Evolutionary conservation across 2,888 invertebrate genomes (phyloP).

Genomic region (Alentia gelatinosa): DNA sequence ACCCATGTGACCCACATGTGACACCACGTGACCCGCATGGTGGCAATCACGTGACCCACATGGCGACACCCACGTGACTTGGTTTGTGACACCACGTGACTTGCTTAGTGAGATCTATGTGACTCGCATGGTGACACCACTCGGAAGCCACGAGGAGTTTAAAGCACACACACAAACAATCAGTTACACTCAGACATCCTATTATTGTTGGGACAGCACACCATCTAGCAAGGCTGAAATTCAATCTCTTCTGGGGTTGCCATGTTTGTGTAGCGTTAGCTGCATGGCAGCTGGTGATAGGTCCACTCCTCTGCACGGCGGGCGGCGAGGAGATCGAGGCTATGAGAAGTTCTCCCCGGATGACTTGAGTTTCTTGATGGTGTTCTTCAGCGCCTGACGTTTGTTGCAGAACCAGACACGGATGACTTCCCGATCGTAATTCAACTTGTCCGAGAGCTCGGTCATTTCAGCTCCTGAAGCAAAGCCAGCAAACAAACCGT

Average conservation of each 20-base stretch:
- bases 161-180: too few species aligned
- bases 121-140: too few species aligned
- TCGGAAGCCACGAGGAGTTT: too few species aligned
- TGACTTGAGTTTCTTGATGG: constrained; percentile 84
- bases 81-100: not conserved
- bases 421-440: constrained; percentile 98
- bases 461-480: constrained; percentile 96
- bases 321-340: not conserved
- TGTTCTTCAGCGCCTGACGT: constrained; percentile 97
- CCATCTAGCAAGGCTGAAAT: constrained; percentile 40
- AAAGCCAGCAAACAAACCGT: not conserved
- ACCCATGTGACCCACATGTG: too few species aligned
- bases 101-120: not conserved
- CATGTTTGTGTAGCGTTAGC: not conserved
- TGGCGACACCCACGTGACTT: not conserved
- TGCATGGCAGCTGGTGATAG: not conserved
- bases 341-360: constrained; percentile 47
- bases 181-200: not conserved
- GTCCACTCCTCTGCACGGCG: not conserved
- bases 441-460: constrained; percentile 94
- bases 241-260: constrained; percentile 40
- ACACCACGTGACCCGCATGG: too few species aligned
- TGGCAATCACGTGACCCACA: too few species aligned
- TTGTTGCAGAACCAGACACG: constrained; percentile 99
- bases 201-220: not conserved